Base-by-base conservation (phyloP, 2,888 invertebrate genomes). In the Lasioglossum oenotherae region DNA sequence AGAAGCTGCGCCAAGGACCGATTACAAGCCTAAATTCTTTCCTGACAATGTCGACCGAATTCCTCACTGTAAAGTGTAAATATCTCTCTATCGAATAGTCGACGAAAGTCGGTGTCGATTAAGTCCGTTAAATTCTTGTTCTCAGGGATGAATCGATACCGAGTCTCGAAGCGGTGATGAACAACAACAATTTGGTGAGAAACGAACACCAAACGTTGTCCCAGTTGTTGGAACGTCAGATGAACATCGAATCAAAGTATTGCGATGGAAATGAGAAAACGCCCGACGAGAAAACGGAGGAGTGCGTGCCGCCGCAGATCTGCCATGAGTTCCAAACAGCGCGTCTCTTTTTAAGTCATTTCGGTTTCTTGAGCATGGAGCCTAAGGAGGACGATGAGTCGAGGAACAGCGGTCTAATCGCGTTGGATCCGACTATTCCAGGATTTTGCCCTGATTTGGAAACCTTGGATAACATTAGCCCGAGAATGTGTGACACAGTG, bases 271-370 rank as follows among this genome's bases (percentile, higher is more conserved):
- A 80, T 93, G 96, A 91, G 93, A 91, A 82, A 19, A 85, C 85
- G n/a, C 49, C 84, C 0, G 89, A 93, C 0, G 93, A 96, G 5
- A 96, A 97, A 95, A 95, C 96, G 0, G 97, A 97, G 19, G 98
- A 98, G 93, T 98, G 98, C 90, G 95, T 96, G 0, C 97, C 98
- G 2, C 98, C 98, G 0, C 96, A 97, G 4, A 97, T 98, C 4
- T 98, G 98, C 91, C 98, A 98, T 81, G 99, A 99, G 94, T 99
- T 99, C 94, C 99, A 99, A 95, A 99, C 99, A 0, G 98, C 99
- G 2, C 96, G 99, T 76, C 96, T 99, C 44, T 99, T 99, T 95
- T 96, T 99, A 31, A 99, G 99, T 4, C 99, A 99, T 95, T 99
- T 99, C 95, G 99, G 99, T 0, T 98, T 99, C 92, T 96, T 99